Evolutionary conservation across 1,140 invertebrate species (phyloP).

Genomic region (Brachionus manjavacas): DNA sequence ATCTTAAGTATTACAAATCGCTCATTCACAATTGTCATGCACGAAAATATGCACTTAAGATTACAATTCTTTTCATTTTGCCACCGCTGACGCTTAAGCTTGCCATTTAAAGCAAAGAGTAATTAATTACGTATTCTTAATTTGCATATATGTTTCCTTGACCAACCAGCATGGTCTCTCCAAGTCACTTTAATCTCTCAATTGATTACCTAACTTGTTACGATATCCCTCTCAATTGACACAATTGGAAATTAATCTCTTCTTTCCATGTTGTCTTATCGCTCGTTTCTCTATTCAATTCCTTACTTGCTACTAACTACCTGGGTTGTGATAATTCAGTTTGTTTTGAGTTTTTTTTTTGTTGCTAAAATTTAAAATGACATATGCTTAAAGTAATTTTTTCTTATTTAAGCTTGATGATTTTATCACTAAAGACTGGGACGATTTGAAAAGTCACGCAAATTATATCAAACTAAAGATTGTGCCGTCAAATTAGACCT

Average conservation of each 20-base stretch:
- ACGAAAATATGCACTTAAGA: slow-evolving; percentile 22
- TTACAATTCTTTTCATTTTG: background rate
- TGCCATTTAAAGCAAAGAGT: slow-evolving; percentile 3
- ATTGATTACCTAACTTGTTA: background rate
- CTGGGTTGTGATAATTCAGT: too few species aligned
- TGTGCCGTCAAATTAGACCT: background rate
- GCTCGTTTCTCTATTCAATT: background rate
- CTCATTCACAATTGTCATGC: background rate
- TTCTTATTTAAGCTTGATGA: background rate
- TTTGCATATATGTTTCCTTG: background rate
- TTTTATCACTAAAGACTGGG: background rate
- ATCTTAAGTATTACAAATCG: slow-evolving; percentile 14
- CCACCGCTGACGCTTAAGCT: background rate
- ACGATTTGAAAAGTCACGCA: background rate
- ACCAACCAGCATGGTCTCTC: background rate
- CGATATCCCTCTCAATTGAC: background rate
- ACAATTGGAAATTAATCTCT: background rate
- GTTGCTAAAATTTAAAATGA: background rate
- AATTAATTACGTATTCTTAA: slow-evolving; percentile 26
- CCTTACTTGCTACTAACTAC: background rate
- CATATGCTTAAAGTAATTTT: background rate
- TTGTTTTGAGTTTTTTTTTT: background rate
- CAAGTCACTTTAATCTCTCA: background rate
- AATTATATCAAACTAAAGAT: background rate
- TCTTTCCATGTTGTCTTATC: background rate